A percentile compares a stretch with the other conserved stretches of the same genome.
Evolutionary conservation across 2,113 vertebrate species (phyloP).

Genomic region (Condylura cristata): DNA sequence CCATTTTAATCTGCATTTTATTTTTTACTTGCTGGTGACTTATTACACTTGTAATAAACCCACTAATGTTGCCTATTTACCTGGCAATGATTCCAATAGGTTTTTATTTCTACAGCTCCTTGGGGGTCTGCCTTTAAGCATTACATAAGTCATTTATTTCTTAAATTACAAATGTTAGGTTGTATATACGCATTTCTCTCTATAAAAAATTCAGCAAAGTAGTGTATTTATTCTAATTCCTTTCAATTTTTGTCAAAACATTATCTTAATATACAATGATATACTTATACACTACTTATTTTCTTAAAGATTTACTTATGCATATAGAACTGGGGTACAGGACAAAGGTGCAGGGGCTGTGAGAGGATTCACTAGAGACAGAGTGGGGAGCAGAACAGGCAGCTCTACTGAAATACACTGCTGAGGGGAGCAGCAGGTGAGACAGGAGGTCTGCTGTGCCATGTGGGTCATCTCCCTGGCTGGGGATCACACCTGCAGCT

Average conservation of each 20-base stretch:
- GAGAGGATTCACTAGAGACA: too few species aligned
- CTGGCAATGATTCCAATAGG: not conserved
- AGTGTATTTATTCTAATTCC: not conserved
- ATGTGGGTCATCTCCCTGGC: too few species aligned
- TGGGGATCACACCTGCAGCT: too few species aligned
- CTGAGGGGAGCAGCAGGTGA: too few species aligned
- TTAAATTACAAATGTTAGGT: not conserved
- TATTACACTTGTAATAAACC: not conserved
- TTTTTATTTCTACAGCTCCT: not conserved
- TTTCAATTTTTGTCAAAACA: not conserved
- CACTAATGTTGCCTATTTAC: not conserved
- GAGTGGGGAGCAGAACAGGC: too few species aligned
- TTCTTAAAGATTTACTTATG: too few species aligned
- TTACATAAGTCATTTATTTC: not conserved
- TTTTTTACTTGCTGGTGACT: not conserved
- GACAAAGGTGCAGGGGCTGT: too few species aligned
- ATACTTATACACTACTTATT: not conserved
- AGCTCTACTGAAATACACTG: too few species aligned
- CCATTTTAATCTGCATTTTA: not conserved
- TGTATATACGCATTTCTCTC: not conserved
- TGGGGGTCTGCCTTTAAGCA: not conserved
- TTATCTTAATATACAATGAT: not conserved
- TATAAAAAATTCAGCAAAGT: not conserved
- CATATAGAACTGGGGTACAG: too few species aligned
- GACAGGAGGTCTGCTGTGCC: too few species aligned